These are phyloP conservation scores for Anomalospiza imberbis DNA, from an alignment of 2,797 vertebrate species.

Conservation along the genomic window DNA sequence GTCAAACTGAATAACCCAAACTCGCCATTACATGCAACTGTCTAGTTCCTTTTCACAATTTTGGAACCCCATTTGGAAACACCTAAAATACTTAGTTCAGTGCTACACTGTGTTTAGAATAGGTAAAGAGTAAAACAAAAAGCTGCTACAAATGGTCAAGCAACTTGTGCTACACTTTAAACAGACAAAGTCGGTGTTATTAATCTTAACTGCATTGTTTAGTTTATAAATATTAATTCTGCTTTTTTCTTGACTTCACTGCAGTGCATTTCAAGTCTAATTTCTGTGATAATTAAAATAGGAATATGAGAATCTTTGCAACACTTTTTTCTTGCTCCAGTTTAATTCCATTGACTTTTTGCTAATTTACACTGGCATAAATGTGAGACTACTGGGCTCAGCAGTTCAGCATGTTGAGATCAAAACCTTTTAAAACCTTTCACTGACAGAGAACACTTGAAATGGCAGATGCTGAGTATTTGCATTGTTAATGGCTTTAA, in stretches of 20 bases:
- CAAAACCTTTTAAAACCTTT: constrained; percentile 48
- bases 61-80: neutral
- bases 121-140: neutral
- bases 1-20: neutral
- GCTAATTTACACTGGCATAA: constrained; percentile 18
- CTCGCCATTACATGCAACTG: neutral
- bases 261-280: neutral
- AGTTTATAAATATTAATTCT: neutral
- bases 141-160: neutral
- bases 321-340: neutral
- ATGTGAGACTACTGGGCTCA: neutral
- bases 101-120: neutral
- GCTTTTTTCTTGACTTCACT: neutral
- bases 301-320: neutral
- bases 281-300: constrained; percentile 1
- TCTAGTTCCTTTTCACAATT: neutral
- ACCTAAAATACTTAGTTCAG: neutral
- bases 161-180: neutral
- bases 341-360: constrained; percentile 14
- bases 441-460: constrained; percentile 7
- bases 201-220: neutral
- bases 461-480: constrained; percentile 22
- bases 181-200: neutral
- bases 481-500: constrained; percentile 2
- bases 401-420: neutral